These are phyloP conservation scores for Hyposoter dolosus DNA, from an alignment of 2,888 invertebrate genomes.

Conservation along the genomic window DNA sequence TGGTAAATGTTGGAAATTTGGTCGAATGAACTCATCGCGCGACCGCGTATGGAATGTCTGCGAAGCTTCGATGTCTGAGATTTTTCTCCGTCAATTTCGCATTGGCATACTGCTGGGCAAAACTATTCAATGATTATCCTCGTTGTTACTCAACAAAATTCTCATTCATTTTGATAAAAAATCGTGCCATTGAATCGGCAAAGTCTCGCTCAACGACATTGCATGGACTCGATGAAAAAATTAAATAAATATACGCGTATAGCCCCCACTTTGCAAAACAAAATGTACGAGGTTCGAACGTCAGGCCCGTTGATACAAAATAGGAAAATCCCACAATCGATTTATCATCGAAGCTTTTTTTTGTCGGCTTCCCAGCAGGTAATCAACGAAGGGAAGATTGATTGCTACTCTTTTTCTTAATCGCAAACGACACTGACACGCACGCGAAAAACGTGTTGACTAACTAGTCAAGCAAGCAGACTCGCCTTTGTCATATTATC, in stretches of 20 bases:
- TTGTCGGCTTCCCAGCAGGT: constrained; percentile 1
- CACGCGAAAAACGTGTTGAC: neutral
- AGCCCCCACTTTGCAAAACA: neutral
- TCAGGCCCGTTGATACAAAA: neutral
- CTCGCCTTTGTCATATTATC: neutral
- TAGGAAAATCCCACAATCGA: constrained; percentile 14
- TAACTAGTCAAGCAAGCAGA: neutral
- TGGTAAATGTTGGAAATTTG: neutral
- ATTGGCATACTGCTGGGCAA: too few relatives aligned
- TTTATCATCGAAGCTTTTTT: constrained; percentile 22
- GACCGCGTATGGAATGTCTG: neutral
- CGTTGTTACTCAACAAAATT: too few relatives aligned
- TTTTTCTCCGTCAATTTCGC: neutral
- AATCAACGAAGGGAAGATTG: constrained; percentile 3
- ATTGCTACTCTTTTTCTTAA: constrained; percentile 6
- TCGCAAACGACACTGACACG: neutral
- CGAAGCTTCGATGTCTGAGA: neutral
- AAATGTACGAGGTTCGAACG: neutral
- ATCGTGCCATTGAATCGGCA: too few relatives aligned
- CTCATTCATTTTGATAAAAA: too few relatives aligned
- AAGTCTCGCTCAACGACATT: too few relatives aligned
- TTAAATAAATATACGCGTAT: neutral
- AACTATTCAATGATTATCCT: too few relatives aligned
- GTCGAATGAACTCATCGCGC: neutral
- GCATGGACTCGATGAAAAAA: neutral